phyloP scores from a whole-genome alignment of 1,140 invertebrate species.

The Tetramorium simillimum region DNA sequence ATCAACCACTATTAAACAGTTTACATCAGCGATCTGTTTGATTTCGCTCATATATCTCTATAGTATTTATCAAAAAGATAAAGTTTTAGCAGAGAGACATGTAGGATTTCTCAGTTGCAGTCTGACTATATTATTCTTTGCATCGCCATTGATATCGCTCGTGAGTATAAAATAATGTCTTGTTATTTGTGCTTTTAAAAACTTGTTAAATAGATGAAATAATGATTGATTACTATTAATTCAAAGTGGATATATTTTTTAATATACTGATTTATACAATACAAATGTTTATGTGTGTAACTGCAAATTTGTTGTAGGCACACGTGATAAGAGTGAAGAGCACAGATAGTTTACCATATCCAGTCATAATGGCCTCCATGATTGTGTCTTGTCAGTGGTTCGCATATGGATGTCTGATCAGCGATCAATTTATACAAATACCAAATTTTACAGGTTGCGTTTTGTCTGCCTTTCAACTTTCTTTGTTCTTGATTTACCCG shows the following conservation, averaged over 20 bases:
- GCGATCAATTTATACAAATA: slow-evolving; percentile 90
- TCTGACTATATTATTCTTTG: slow-evolving; percentile 92
- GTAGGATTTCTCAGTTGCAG: slow-evolving; percentile 89
- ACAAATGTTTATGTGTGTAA: not conserved
- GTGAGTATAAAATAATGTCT: slow-evolving; percentile 80
- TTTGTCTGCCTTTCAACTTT: slow-evolving; percentile 89
- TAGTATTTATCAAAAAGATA: slow-evolving; percentile 80
- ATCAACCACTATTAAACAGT: slow-evolving; percentile 85
- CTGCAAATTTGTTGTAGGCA: slow-evolving; percentile 80
- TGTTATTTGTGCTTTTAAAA: not conserved
- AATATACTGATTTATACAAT: slow-evolving; percentile 1
- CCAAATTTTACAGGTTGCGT: slow-evolving; percentile 91
- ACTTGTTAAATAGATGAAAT: slow-evolving; percentile 3
- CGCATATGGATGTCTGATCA: slow-evolving; percentile 89
- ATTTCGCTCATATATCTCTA: slow-evolving; percentile 83
- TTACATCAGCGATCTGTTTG: slow-evolving; percentile 79
- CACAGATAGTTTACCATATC: slow-evolving; percentile 92
- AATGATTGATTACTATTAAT: slow-evolving; percentile 16
- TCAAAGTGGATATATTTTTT: not conserved
- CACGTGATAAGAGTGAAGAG: slow-evolving; percentile 91
- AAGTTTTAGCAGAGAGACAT: slow-evolving; percentile 73
- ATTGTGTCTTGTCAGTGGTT: slow-evolving; percentile 91
- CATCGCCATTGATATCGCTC: slow-evolving; percentile 91
- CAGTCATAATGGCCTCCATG: slow-evolving; percentile 91
- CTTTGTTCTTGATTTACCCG: slow-evolving; percentile 90